Evolutionary conservation across 2,888 invertebrate species (phyloP).

Genomic region (Mamestra brassicae): DNA sequence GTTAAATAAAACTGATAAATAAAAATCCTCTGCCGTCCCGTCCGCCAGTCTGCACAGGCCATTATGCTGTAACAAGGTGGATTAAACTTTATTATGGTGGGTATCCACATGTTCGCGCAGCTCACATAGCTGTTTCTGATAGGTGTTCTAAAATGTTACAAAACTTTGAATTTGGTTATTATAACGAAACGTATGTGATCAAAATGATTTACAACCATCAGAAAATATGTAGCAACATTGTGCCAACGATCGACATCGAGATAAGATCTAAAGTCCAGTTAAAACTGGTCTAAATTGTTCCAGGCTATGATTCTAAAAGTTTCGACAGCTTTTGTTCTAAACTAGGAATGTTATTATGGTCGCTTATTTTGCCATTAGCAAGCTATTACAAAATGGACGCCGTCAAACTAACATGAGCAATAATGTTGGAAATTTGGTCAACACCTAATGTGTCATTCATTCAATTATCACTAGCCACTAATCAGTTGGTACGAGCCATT

Average conservation of each 20-base stretch:
- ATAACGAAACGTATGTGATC: no score
- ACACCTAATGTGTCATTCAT: background rate
- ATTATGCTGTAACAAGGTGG: no score
- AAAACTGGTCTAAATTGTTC: background rate
- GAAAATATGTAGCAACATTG: background rate
- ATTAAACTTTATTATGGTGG: no score
- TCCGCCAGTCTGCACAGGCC: no score
- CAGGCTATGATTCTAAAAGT: background rate
- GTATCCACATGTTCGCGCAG: no score
- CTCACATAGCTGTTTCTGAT: background rate
- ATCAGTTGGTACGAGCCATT: background rate
- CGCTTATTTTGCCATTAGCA: background rate
- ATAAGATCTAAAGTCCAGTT: background rate
- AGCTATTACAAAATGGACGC: background rate
- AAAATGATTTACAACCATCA: background rate
- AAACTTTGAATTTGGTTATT: background rate
- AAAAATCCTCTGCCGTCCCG: no score
- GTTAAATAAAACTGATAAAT: no score
- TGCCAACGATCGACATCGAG: background rate
- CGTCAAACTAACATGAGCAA: background rate
- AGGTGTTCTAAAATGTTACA: background rate
- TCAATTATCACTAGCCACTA: conserved; percentile 2
- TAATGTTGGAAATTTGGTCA: background rate
- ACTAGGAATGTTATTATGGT: conserved; percentile 3
- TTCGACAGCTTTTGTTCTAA: conserved; percentile 2